Evolutionary conservation across 1,140 invertebrate species (phyloP), one percentile per base, ranked within the genome.

Genomic region (Formica exsecta): DNA sequence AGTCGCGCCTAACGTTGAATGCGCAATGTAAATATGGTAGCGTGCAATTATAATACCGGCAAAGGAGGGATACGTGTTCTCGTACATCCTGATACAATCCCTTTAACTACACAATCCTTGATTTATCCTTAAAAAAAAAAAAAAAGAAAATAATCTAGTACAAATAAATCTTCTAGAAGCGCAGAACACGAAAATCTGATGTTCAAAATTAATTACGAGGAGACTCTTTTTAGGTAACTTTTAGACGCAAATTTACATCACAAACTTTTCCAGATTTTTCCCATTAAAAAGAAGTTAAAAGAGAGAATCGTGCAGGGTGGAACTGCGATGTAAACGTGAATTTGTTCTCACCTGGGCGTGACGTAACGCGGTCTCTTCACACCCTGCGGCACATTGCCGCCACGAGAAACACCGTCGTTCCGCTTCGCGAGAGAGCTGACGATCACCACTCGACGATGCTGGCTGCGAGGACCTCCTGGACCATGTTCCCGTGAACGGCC

Each of bases 291-390:
- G 3, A 74, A 25, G 41, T 32, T 16, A 57, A 70, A 38, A 16
- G 9, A 41, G 22, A 8, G 3, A 25, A 11, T 13, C 0, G 11
- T n/a, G 48, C 13, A 44, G 25, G 16, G 7, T 54, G 29, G 8
- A 16, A 71, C 4, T 5, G 13, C 57, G n/a, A 25, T 11, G 57
- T 66, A 61, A 32, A 61, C 11, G n/a, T 8, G 7, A 25, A 9
- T 77, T 19, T 1, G 32, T 57, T 32, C 79, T 87, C 83, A 90
- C 89, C 88, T 90, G 88, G 88, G 85, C 79, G 89, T 90, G 85
- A 89, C 85, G 59, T 59, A 62, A 73, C 22, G 4, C 44, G 61
- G 5, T n/a, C 29, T 51, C 16, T 73, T 68, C 25, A 66, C 70
- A 61, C 19, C 57, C 22, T 89, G 66, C 44, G 62, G 61, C 70